These are phyloP conservation scores for Erannis defoliaria DNA, from an alignment of 2,888 invertebrate genomes.

Conservation along the genomic window DNA sequence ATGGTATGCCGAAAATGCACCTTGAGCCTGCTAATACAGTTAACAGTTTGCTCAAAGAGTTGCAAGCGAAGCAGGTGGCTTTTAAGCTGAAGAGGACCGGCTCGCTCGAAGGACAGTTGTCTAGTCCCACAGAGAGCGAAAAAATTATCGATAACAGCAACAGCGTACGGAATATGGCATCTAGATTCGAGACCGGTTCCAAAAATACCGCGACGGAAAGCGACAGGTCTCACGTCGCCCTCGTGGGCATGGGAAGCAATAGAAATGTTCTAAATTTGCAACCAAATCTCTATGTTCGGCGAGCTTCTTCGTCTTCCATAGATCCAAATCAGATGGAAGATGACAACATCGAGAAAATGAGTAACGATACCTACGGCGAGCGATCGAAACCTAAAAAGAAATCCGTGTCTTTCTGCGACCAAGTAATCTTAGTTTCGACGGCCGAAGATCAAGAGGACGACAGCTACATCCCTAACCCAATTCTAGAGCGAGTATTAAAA, in stretches of 20 bases:
- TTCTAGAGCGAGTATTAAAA: constrained; percentile 93
- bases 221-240: constrained; percentile 76
- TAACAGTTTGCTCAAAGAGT: constrained; percentile 91
- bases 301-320: constrained; percentile 77
- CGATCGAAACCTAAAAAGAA: constrained; percentile 93
- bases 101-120: constrained; percentile 73
- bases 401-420: constrained; percentile 97
- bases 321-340: constrained; percentile 79
- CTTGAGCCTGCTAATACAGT: constrained; percentile 49
- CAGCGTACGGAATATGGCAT: constrained; percentile 93
- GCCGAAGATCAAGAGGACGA: constrained; percentile 97
- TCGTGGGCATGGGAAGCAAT: constrained; percentile 75
- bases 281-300: constrained; percentile 70
- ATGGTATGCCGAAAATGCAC: constrained; percentile 40
- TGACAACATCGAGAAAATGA: constrained; percentile 69
- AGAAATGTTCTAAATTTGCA: constrained; percentile 81
- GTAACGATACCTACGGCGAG: constrained; percentile 76
- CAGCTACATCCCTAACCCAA: constrained; percentile 96
- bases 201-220: constrained; percentile 64
- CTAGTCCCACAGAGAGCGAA: constrained; percentile 61
- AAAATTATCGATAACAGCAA: constrained; percentile 60
- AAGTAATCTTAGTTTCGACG: constrained; percentile 96
- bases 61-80: constrained; percentile 82
- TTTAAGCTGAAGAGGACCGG: constrained; percentile 69
- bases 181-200: constrained; percentile 89